Conservation (phyloP, 2,113 vertebrate genomes). For the Micronisus gabar region DNA sequence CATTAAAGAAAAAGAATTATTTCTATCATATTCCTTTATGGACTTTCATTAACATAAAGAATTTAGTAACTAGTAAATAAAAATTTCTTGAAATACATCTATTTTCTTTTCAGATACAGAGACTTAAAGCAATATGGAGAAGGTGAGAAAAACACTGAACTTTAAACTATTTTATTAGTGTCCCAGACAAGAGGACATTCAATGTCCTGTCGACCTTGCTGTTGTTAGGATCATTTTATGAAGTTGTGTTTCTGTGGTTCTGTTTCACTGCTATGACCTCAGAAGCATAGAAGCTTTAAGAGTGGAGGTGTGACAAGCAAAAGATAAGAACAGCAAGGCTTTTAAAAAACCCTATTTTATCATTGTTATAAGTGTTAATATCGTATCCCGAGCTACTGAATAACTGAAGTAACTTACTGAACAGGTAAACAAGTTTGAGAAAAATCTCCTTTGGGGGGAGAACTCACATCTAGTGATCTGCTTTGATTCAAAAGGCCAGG, state of each 20-base stretch:
- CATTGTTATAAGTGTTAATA: background rate
- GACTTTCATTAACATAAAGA: background rate
- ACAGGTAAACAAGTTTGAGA: background rate
- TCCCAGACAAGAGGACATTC: background rate
- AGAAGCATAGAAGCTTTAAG: background rate
- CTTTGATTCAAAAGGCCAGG: background rate
- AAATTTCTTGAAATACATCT: background rate
- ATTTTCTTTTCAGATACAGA: background rate
- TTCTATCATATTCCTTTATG: background rate
- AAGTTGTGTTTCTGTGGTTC: background rate
- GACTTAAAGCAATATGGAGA: background rate
- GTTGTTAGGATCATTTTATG: background rate
- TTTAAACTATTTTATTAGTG: background rate
- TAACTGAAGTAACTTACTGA: background rate
- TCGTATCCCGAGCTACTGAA: fast-evolving
- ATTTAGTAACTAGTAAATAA: background rate
- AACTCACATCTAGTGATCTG: background rate
- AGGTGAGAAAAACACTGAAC: background rate
- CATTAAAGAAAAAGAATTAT: background rate
- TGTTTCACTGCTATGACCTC: background rate
- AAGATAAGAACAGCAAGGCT: background rate
- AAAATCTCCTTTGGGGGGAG: background rate
- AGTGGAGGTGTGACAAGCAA: background rate
- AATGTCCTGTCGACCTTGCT: background rate
- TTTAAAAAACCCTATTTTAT: background rate